A percentile compares a stretch with the other conserved stretches of the same genome.
These are phyloP conservation scores for Cyanocitta stelleri DNA, from an alignment of 2,113 vertebrate genomes.

Conservation along the genomic window DNA sequence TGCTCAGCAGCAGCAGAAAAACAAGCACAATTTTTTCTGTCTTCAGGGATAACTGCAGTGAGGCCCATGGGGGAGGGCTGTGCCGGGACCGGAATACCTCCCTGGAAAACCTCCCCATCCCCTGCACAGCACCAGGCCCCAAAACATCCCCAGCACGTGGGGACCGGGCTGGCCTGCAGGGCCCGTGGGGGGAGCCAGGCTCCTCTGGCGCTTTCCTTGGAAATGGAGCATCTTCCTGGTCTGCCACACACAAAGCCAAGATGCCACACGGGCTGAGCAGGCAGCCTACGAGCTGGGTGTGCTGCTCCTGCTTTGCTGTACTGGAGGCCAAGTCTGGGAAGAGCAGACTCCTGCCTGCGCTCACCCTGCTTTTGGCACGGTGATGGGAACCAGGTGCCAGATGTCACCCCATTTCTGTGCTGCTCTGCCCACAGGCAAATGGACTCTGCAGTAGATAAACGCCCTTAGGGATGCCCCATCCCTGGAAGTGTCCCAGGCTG, in stretches of 20 bases:
- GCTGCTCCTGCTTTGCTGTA: background rate
- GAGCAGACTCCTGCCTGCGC: rapidly evolving
- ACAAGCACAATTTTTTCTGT: slow-evolving; percentile 7
- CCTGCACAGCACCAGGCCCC: background rate
- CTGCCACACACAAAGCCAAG: no score
- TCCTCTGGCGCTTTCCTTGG: rapidly evolving
- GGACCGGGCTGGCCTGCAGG: background rate
- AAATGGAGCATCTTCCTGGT: background rate
- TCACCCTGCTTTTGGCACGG: rapidly evolving
- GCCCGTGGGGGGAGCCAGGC: background rate
- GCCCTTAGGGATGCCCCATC: background rate
- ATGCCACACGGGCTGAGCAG: rapidly evolving
- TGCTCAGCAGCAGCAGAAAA: background rate
- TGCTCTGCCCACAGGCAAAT: background rate
- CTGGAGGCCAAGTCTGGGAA: background rate
- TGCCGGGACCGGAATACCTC: background rate
- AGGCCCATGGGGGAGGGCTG: background rate
- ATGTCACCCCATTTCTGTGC: background rate
- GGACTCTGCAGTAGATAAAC: background rate
- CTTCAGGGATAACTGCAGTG: slow-evolving; percentile 14
- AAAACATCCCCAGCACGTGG: background rate
- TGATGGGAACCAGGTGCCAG: rapidly evolving
- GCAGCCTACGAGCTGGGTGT: background rate
- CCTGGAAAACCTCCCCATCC: background rate
- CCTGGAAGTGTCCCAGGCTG: background rate